Conservation (phyloP, 2,797 vertebrate genomes). For the Prionace glauca region DNA sequence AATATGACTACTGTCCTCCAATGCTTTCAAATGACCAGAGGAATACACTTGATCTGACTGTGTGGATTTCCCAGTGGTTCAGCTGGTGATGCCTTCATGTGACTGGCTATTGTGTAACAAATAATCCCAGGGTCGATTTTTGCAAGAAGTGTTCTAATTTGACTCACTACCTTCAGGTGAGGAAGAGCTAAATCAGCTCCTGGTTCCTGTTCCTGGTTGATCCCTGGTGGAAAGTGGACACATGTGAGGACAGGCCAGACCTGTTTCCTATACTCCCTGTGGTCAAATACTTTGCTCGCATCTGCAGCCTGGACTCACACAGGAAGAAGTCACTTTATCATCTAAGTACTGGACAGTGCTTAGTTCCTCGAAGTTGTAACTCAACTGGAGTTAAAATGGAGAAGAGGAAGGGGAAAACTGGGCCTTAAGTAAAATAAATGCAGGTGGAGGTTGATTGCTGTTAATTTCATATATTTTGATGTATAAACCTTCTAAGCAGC, state of each 20-base stretch:
- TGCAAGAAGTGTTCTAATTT: neutral
- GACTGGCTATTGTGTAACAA: neutral
- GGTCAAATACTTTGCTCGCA: neutral
- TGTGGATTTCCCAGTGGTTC: neutral
- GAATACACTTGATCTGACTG: neutral
- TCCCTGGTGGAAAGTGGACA: neutral
- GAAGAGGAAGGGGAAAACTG: neutral
- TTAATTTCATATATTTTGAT: neutral
- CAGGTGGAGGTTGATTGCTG: neutral
- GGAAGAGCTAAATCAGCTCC: neutral
- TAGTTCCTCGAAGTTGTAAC: neutral
- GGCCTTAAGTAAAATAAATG: neutral
- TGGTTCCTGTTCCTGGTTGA: neutral
- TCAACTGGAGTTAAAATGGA: neutral
- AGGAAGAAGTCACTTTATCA: neutral
- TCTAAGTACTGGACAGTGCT: neutral
- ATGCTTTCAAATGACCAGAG: neutral
- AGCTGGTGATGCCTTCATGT: neutral
- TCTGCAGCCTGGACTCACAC: neutral
- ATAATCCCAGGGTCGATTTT: neutral
- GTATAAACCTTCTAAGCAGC: neutral
- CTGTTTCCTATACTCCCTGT: neutral
- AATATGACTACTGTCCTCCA: neutral
- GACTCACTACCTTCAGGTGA: neutral
- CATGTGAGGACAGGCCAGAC: neutral